A percentile compares a stretch with the other conserved stretches of the same genome.
Conservation (phyloP, 2,797 vertebrate genomes). For the Ambastaia sidthimunki region DNA sequence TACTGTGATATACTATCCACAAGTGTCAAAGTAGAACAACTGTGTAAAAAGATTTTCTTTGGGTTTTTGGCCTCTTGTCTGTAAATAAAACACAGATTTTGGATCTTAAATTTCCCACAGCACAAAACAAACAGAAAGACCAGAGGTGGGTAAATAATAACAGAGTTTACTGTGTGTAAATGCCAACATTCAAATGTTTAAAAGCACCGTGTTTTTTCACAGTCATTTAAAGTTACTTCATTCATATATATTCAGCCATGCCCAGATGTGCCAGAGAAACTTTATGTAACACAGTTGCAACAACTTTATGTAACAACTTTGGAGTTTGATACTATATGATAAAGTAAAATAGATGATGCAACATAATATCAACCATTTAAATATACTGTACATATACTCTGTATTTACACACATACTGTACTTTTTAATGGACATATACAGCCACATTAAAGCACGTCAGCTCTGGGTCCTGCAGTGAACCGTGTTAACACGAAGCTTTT, state of each 20-base stretch:
- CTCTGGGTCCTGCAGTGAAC: conserved; percentile 25
- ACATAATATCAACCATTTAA: background rate
- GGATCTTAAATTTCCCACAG: conserved; percentile 29
- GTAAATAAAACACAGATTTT: conserved; percentile 16
- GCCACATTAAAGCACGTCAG: conserved; percentile 24
- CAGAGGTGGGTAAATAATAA: conserved; percentile 35
- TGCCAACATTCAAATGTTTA: conserved; percentile 30
- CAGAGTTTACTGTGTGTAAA: conserved; percentile 37
- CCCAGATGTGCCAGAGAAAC: conserved; percentile 18
- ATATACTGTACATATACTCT: conserved; percentile 6
- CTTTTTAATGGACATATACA: background rate
- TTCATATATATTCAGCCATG: background rate
- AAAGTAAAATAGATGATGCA: background rate
- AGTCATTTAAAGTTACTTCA: conserved; percentile 10
- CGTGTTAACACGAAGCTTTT: conserved; percentile 48
- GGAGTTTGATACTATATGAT: conserved; percentile 3
- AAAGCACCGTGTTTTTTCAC: background rate
- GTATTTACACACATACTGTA: conserved; percentile 22
- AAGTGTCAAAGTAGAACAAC: conserved; percentile 36
- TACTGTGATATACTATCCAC: conserved; percentile 59
- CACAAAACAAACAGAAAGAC: conserved; percentile 27
- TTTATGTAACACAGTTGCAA: conserved; percentile 3
- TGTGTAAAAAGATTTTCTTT: background rate
- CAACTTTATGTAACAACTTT: no score
- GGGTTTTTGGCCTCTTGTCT: background rate